phyloP scores from a whole-genome alignment of 2,113 vertebrate genomes.

The Zosterops japonicus region DNA sequence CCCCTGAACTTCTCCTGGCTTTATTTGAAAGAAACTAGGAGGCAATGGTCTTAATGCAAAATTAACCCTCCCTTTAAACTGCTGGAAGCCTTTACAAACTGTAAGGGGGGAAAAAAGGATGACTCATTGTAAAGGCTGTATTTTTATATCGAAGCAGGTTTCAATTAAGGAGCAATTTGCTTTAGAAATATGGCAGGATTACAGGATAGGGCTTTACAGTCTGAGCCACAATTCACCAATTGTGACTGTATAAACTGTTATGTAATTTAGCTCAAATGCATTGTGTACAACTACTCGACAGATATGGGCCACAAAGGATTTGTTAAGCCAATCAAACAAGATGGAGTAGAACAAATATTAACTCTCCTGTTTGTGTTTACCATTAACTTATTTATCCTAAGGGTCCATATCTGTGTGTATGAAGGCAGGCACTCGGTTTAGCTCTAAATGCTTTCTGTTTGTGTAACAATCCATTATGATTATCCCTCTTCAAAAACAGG shows the following conservation, averaged over 20 bases:
- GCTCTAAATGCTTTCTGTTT: slow-evolving; percentile 50
- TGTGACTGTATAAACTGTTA: slow-evolving; percentile 38
- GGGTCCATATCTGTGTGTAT: slow-evolving; percentile 51
- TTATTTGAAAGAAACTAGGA: slow-evolving; percentile 79
- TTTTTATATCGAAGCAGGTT: slow-evolving; percentile 58
- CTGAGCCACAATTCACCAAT: slow-evolving; percentile 46
- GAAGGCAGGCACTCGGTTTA: slow-evolving; percentile 39
- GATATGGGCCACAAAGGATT: slow-evolving; percentile 64
- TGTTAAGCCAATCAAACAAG: slow-evolving; percentile 60
- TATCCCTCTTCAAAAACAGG: slow-evolving; percentile 47
- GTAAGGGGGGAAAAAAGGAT: neutral
- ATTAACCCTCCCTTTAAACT: slow-evolving; percentile 71
- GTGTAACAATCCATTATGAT: slow-evolving; percentile 46
- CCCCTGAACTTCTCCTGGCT: slow-evolving; percentile 73
- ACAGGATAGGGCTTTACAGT: slow-evolving; percentile 33
- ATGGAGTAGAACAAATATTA: slow-evolving; percentile 66
- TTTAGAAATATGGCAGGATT: slow-evolving; percentile 63
- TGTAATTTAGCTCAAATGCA: slow-evolving; percentile 54
- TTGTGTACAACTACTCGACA: slow-evolving; percentile 27
- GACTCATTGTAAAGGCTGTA: neutral
- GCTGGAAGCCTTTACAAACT: slow-evolving; percentile 27
- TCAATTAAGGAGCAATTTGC: slow-evolving; percentile 65
- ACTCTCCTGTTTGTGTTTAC: slow-evolving; percentile 64
- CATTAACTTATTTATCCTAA: slow-evolving; percentile 70
- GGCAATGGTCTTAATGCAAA: slow-evolving; percentile 74